Conservation (phyloP, 2,888 invertebrate species). For the Bursaphelenchus okinawaensis region DNA sequence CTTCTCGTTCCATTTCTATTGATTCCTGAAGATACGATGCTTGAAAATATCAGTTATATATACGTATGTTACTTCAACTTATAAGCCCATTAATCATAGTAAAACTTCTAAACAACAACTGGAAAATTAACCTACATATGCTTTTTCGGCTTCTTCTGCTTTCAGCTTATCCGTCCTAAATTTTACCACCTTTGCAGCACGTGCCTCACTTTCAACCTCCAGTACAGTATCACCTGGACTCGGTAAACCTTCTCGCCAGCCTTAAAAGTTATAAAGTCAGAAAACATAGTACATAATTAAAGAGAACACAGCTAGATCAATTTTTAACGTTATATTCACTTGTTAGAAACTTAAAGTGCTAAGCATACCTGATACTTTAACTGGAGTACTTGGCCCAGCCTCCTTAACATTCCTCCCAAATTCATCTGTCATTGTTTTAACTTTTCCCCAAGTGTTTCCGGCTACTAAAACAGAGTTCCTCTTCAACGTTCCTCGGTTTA, state of each 20-base stretch:
- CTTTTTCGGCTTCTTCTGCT: constrained; percentile 66
- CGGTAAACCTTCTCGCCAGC: constrained; percentile 80
- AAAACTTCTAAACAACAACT: constrained; percentile 3
- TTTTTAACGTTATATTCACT: no score
- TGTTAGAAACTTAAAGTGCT: no score
- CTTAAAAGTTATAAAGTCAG: constrained; percentile 59
- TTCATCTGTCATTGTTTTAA: constrained; percentile 51
- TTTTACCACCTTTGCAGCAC: constrained; percentile 68
- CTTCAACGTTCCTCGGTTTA: constrained; percentile 77
- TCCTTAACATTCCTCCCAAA: constrained; percentile 33
- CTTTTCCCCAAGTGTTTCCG: constrained; percentile 68
- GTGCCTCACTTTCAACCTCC: constrained; percentile 70
- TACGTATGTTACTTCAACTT: constrained; percentile 65
- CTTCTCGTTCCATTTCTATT: constrained; percentile 38
- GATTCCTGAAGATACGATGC: constrained; percentile 28
- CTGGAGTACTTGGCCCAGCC: constrained; percentile 49
- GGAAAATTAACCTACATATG: constrained; percentile 22
- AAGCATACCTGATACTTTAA: constrained; percentile 35
- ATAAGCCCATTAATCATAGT: no score
- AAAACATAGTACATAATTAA: background rate
- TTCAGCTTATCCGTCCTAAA: constrained; percentile 67
- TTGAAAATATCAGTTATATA: background rate
- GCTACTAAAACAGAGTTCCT: constrained; percentile 75
- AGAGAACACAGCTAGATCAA: no score
- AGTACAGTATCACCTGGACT: constrained; percentile 79